These are phyloP conservation scores for Pelochelys cantorii DNA, from an alignment of 2,797 vertebrate genomes.

Conservation along the genomic window DNA sequence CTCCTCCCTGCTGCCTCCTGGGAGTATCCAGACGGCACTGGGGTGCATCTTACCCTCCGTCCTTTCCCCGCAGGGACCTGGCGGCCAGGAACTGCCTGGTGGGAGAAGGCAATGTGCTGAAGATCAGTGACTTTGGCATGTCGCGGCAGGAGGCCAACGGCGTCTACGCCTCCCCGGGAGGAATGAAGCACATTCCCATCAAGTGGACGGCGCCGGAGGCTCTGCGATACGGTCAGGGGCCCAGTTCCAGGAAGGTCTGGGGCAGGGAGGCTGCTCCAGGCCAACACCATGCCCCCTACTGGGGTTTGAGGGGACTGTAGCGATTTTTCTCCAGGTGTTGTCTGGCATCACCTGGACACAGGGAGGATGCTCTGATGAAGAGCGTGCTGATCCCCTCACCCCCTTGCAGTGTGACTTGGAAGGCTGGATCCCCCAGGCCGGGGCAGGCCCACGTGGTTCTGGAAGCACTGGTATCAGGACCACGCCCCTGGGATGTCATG, in stretches of 20 bases:
- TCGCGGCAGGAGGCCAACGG: constrained; percentile 71
- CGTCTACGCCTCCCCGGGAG: constrained; percentile 65
- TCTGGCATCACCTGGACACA: background rate
- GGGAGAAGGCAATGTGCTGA: background rate
- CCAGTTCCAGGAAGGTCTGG: background rate
- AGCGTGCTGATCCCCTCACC: background rate
- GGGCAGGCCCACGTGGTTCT: background rate
- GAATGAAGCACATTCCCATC: constrained; percentile 23
- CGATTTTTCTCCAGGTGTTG: background rate
- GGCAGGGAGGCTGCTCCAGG: background rate
- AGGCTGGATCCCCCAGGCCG: too few species aligned
- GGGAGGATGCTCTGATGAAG: background rate
- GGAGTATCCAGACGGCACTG: too few species aligned
- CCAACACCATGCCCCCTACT: background rate
- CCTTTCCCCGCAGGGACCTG: background rate
- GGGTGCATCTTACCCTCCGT: too few species aligned
- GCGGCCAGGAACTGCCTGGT: background rate
- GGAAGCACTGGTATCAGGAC: background rate
- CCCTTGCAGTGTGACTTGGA: too few species aligned
- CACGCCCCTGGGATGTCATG: background rate
- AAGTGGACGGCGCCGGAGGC: constrained; percentile 26
- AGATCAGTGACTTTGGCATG: constrained; percentile 76
- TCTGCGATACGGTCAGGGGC: background rate
- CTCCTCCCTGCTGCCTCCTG: background rate
- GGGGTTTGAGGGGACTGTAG: background rate